These are phyloP conservation scores for Plutomurus gul DNA, from an alignment of 1,140 invertebrate genomes.

Conservation along the genomic window DNA sequence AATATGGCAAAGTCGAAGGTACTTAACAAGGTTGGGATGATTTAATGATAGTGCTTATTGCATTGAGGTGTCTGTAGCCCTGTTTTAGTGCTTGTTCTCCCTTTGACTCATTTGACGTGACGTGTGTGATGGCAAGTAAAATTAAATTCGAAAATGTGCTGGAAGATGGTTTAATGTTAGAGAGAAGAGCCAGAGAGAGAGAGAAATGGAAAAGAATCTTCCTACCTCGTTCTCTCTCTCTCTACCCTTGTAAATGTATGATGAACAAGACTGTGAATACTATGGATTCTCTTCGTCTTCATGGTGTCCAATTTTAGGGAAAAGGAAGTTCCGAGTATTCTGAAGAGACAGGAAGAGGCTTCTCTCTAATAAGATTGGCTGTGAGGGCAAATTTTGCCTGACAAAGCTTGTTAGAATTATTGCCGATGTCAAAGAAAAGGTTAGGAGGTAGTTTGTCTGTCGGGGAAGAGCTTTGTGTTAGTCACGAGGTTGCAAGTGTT, in stretches of 20 bases:
- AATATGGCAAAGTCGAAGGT: background rate
- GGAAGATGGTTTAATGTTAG: too few species aligned
- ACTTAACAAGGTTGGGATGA: constrained; percentile 20
- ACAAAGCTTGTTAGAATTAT: constrained; percentile 16
- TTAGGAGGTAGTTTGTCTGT: background rate
- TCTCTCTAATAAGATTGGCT: constrained; percentile 4
- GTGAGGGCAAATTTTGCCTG: background rate
- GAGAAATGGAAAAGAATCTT: too few species aligned
- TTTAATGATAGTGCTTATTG: constrained; percentile 27
- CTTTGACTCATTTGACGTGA: constrained; percentile 15
- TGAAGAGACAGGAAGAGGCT: background rate
- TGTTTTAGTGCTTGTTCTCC: background rate
- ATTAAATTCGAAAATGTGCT: background rate
- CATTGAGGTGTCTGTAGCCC: background rate
- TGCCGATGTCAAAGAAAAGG: constrained; percentile 12
- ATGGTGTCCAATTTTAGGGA: background rate
- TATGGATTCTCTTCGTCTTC: too few species aligned
- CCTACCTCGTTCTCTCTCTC: too few species aligned
- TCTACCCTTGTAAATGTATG: too few species aligned
- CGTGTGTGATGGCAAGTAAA: background rate
- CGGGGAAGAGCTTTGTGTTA: background rate
- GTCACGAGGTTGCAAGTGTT: constrained; percentile 15
- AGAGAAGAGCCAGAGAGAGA: too few species aligned
- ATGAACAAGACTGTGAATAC: too few species aligned
- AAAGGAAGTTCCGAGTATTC: background rate